Evolutionary conservation across 2,113 vertebrate species (phyloP).

Genomic region (Hippopotamus amphibius): DNA sequence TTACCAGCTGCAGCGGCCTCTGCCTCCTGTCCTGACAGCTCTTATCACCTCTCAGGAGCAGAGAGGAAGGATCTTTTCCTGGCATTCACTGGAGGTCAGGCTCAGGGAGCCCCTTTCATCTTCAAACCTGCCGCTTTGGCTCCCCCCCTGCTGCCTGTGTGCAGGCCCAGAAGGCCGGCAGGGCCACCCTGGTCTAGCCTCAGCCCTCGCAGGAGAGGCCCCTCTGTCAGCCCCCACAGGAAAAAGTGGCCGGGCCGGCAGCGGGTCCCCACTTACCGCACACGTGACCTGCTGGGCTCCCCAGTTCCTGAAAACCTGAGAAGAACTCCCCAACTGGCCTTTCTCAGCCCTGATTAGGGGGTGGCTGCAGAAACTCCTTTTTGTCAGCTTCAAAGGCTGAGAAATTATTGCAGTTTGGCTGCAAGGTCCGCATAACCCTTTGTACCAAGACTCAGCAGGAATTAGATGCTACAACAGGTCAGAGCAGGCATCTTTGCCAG

Average conservation of each 20-base stretch:
- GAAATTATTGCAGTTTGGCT: not conserved
- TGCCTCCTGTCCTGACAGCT: not conserved
- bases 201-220: fast-evolving
- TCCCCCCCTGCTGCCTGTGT: not conserved
- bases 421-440: not conserved
- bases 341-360: not conserved
- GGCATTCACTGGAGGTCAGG: not conserved
- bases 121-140: fast-evolving
- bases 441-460: fast-evolving
- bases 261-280: fast-evolving
- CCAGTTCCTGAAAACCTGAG: not conserved
- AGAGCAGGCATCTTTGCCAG: not conserved
- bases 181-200: fast-evolving
- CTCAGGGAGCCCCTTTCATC: not conserved
- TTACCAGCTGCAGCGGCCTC: not conserved
- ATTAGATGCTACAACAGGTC: not conserved
- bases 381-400: not conserved
- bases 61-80: not conserved
- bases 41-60: not conserved
- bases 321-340: not conserved
- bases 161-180: not conserved
- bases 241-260: not conserved
- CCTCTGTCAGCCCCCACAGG: fast-evolving
- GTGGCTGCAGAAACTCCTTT: not conserved
- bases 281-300: fast-evolving